Base-by-base conservation (phyloP, 2,888 invertebrate genomes). In the Eledone cirrhosa region DNA sequence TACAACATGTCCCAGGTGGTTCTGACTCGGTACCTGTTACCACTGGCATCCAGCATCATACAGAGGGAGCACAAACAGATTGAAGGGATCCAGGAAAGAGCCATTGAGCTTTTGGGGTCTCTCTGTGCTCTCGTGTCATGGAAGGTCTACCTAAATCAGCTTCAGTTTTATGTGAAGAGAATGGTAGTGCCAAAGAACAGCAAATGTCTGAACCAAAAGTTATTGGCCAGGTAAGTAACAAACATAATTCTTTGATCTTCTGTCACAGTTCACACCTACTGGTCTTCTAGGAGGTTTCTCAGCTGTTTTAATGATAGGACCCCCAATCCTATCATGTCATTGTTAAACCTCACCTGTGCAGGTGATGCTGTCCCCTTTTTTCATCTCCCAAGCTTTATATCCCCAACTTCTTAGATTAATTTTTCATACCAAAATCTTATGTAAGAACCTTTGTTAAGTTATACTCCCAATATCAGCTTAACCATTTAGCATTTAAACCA, bases 141-240 rank as follows among this genome's bases (percentile, higher is more conserved):
- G 98, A 94, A 95, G 86, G 94, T 95, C 80, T 98, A 98, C 86
- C 94, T 96, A 87, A 93, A 94, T 0, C 92, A 97, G 53, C 91
- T 99, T 5, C 95, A 95, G 85, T 93, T 94, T 85, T 97, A 97
- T 90, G 22, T 72, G 33, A 72, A 41, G n/a, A 72, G 31, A 19
- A 72, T 72, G 41, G 41, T 41, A 41, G 11, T 41, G 41, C 41
- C 41, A 41, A 41, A 3, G 41, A 41, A 41, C 41, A 41, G 11
- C 41, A 41, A 41, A 79, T 94, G 94, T 91, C 92, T 99, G 89
- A 94, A 94, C 88, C 97, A 97, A 87, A 96, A 95, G 85, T 95
- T 97, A 86, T 92, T 95, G 80, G 95, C 97, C 14, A 90, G 88
- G 91, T 91, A 83, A 83, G 85, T 75, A 63, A 5, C 8, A 19